phyloP scores from a whole-genome alignment of 1,140 invertebrate species.

The Nephila pilipes region DNA sequence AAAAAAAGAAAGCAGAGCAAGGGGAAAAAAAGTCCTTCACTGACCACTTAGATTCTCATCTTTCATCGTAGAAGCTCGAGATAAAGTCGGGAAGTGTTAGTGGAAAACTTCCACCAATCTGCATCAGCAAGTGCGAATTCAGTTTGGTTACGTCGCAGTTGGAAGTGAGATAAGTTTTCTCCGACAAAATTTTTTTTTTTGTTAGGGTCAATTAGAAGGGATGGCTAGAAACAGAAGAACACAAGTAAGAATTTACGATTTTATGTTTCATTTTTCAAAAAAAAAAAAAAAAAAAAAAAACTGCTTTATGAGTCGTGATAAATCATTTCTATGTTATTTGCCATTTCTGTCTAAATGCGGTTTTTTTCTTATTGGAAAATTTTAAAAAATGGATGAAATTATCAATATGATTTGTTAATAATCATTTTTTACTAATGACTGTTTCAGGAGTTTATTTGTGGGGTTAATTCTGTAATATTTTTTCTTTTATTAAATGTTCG shows the following conservation, averaged over 20 bases:
- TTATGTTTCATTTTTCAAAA: background rate
- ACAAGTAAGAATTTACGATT: background rate
- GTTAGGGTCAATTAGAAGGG: background rate
- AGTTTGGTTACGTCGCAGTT: background rate
- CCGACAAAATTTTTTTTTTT: background rate
- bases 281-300: too few relatives aligned
- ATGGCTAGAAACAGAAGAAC: background rate
- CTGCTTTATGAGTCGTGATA: background rate
- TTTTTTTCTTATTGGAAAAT: background rate
- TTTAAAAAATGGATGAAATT: background rate
- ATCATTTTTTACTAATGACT: too few relatives aligned
- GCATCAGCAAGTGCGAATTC: background rate
- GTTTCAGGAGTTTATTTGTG: too few relatives aligned
- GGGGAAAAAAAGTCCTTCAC: background rate
- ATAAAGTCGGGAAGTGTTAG: constrained; percentile 20
- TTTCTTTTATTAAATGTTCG: too few relatives aligned
- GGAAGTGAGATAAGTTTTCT: background rate
- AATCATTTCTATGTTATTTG: background rate
- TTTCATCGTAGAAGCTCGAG: constrained; percentile 23
- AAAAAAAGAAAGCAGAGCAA: background rate
- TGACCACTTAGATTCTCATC: constrained; percentile 29
- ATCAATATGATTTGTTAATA: too few relatives aligned
- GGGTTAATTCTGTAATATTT: too few relatives aligned
- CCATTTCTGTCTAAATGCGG: background rate
- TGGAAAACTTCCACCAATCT: background rate